A percentile compares a stretch with the other conserved stretches of the same genome.
phyloP scores from a whole-genome alignment of 2,797 vertebrate genomes.

The Ctenochaetus hawaiiensis region DNA sequence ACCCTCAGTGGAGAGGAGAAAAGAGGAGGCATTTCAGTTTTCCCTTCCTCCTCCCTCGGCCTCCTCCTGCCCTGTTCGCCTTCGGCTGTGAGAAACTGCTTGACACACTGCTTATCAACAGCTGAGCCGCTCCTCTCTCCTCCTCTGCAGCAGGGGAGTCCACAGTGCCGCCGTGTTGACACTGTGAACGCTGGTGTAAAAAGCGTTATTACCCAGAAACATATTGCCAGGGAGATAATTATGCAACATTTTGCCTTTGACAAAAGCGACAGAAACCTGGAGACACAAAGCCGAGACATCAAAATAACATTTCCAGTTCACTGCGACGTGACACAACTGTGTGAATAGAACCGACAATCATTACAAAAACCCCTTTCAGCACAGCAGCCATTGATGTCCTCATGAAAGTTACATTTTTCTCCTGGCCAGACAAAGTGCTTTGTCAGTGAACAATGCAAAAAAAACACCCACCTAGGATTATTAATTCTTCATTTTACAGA shows the following conservation, averaged over 20 bases:
- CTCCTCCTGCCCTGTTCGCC: constrained; percentile 54
- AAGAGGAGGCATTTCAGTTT: constrained; percentile 56
- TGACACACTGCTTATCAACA: constrained; percentile 69
- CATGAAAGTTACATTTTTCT: constrained; percentile 42
- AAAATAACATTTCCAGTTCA: constrained; percentile 57
- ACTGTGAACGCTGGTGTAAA: constrained; percentile 27
- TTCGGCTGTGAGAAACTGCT: constrained; percentile 68
- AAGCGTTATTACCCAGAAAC: constrained; percentile 25
- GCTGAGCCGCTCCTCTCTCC: constrained; percentile 42
- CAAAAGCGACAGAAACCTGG: constrained; percentile 34
- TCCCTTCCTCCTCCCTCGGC: constrained; percentile 41
- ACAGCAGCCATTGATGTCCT: constrained; percentile 44
- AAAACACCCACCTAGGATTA: constrained; percentile 40
- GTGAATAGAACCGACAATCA: constrained; percentile 53
- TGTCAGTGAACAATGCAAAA: constrained; percentile 51
- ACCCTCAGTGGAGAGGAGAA: constrained; percentile 47
- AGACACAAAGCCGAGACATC: constrained; percentile 50
- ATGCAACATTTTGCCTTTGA: constrained; percentile 40
- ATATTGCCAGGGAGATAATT: constrained; percentile 60
- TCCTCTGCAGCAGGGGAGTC: constrained; percentile 33
- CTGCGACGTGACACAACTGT: background rate
- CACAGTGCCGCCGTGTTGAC: constrained; percentile 7
- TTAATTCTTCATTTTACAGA: constrained; percentile 50
- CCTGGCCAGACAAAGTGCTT: constrained; percentile 48
- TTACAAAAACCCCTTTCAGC: constrained; percentile 33